Base-by-base conservation (phyloP, 2,888 invertebrate genomes). In the Carabus problematicus region DNA sequence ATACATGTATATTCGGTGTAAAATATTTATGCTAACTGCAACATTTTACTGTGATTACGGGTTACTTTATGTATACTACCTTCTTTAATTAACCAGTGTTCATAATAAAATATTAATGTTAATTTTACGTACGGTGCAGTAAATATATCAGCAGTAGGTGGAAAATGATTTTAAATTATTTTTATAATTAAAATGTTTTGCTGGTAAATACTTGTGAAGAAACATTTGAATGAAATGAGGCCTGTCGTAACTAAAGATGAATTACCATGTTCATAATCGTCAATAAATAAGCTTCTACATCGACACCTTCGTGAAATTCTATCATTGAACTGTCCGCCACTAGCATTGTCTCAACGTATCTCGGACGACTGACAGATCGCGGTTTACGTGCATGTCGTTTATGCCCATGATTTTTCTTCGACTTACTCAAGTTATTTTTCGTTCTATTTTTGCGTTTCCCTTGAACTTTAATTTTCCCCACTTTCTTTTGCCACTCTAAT, bases 231-330 rank as follows among this genome's bases (percentile, higher is more conserved):
- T n/a, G 11, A 3, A 3, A 7, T 45, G 11, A 45, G 45, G n/a
- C n/a, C n/a, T n/a, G n/a, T n/a, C n/a, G n/a, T n/a, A n/a, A n/a
- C n/a, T n/a, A n/a, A 29, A 29, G 29, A n/a, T 29, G 41, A 40
- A 18, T 81, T 81, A 87, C 95, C 93, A 95, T 95, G 80, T 95
- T 96, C 94, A 95, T 94, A 73, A 96, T 91, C 62, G 95, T 95
- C 63, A 96, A 85, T 39, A 96, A 87, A 82, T 96, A 95, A 7
- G 90, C 92, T 79, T 93, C 91, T 73, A 94, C 87, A 78, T 92
- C 92, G 75, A 91, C 89, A 76, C 91, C 87, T 75, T 87, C 85
- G 82, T 96, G 95, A 80, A 94, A 95, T 63, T 91, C 89, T 74
- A 92, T 89, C 94, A 95, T 95, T 73, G 91, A 90, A 66, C 88